Evolutionary conservation across 2,888 invertebrate species (phyloP), one percentile per base, ranked within the genome.

Genomic region (Pheosia gnoma): DNA sequence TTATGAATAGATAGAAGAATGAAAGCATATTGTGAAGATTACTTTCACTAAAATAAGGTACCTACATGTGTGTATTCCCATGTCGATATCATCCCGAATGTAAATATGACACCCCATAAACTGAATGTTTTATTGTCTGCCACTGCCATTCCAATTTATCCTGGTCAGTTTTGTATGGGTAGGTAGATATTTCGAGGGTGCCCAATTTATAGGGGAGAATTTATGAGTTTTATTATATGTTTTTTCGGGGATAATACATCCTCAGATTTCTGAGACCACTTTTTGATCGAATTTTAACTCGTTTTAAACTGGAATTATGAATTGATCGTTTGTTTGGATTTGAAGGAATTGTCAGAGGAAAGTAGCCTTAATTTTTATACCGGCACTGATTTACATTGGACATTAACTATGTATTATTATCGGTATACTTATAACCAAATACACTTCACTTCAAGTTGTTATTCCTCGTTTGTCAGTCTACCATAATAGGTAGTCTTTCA

Each of bases 61-160:
- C 25, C 25, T 82, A 82, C 79, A 84, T 87, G 84, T 89, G 84
- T 78, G 80, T 85, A 83, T 87, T 88, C 90, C 86, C 89, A 89
- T 86, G 85, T 87, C 86, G 87, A 87, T 86, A 84, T 88, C 80
- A 84, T 84, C 79, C 87, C 86, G 86, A 91, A 92, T 92, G 93
- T 93, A 93, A 93, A 93, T 92, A 93, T 92, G 92, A 93, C 93
- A 93, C 93, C 91, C 92, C 88, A 92, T 93, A 93, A 93, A 93
- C 86, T 88, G 88, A 91, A 87, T 92, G 90, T 92, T 93, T 93
- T 93, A 93, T 93, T 81, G 91, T 85, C 87, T 90, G 87, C 89
- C 89, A 92, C 87, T 87, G 83, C 87, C 88, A 91, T 92, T 87
- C 90, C 91, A 93, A 93, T 93, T 93, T 93, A 92, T 92, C 88